Evolutionary conservation across 2,797 vertebrate genomes (phyloP), one percentile per base, ranked within the genome.

Genomic region (Megalops cyprinoides): DNA sequence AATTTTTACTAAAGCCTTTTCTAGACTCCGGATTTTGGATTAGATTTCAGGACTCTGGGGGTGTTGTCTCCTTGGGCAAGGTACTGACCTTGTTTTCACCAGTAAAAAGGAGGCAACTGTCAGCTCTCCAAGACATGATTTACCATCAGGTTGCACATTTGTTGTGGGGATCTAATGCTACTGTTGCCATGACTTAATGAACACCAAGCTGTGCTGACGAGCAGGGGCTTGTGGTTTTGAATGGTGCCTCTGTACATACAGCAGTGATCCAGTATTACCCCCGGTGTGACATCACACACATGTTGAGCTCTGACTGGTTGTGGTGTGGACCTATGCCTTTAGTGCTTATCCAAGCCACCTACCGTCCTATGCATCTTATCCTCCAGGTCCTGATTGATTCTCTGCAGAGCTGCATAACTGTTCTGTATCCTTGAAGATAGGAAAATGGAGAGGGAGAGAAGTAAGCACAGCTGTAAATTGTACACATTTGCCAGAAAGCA

Each of bases 381-480:
- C 88, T 99, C 97, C 92, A 98, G 92, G 90, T 98, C 97, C 90
- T 98, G 97, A 91, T 99, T 98, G 95, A 98, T 97, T 91, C 97
- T 96, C 93, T 99, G 97, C 86, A 98, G 94, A 46, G 96, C 95
- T 89, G 97, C 90, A 90, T 99, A 98, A 91, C 97, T 96, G 88
- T 93, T 99, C 92, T 99, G 97, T 90, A 98, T 98, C 94, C 98
- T 99, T 87, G 83, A 92, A 88, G 23, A 82, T 65, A 69, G 83
- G 49, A 77, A 48, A n/a, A 84, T 60, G 28, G 10, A 73, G 4
- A 15, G 0, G 25, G 1, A 18, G 5, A 65, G 71, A 73, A 62
- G 69, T 81, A 81, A 84, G 39, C 37, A 42, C 34, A 65, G 67
- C 44, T 44, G 31, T 34, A 42, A 69, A 39, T 39, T 42, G 31